Base-by-base conservation (phyloP, 2,797 vertebrate species). In the Chaetophractus vellerosus region DNA sequence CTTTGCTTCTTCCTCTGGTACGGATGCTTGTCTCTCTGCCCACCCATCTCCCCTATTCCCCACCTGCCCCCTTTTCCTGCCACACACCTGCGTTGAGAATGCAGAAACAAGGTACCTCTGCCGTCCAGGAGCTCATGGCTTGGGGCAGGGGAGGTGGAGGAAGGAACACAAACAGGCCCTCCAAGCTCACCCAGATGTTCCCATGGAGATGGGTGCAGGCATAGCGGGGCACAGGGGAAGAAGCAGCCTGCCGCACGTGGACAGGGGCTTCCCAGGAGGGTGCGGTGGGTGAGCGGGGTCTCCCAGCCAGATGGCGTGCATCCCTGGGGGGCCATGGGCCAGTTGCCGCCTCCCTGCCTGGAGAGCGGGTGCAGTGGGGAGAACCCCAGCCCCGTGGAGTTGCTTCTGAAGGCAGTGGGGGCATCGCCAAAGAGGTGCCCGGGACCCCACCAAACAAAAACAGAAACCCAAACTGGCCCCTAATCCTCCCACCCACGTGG, bases 151-250 rank as follows among this genome's bases (percentile, higher is more conserved):
- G 18, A 7, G 14, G 9, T 26, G 33, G 38, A n/a, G 2, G 14
- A 18, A 8, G 15, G 38, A 2, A 26, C 0, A 8, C 23, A 10
- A 41, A 48, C 52, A n/a, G 68, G 26, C 14, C 48, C 23, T 48
- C 3, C 6, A 7, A 11, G 28, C 28, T 8, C 57, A 33, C 41
- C 33, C 15, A 2, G 33, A 28, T 21, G 12, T 28, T 41, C 15
- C 59, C 9, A 0, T 8, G 21, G 12, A 8, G 33, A 28, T 12
- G 9, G 50, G 57, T 1, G 8, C 0, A 0, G 19, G 18, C 9
- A 4, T 0, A 5, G 28, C 14, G 7, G 45, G 14, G 15, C 23
- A 36, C 23, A 2, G 9, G 24, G 19, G 8, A 33, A 28, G 33
- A 28, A 19, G 7, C 7, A 2, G 57, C 86, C 81, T n/a, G 18